A percentile compares a stretch with the other conserved stretches of the same genome.
These are phyloP conservation scores for Chelon labrosus DNA, from an alignment of 2,797 vertebrate genomes.

Conservation along the genomic window DNA sequence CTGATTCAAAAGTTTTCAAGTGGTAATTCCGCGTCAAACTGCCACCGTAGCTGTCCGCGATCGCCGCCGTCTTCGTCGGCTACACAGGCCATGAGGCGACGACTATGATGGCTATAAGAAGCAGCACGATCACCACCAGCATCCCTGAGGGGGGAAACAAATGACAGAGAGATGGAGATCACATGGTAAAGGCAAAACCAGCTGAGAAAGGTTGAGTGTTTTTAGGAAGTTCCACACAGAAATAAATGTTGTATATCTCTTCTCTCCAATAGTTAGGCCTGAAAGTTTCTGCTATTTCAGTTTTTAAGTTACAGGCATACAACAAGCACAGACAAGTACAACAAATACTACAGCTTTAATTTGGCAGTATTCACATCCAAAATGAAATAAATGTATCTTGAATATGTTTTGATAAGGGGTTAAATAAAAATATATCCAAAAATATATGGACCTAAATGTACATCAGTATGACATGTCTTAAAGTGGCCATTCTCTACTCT, in stretches of 20 bases:
- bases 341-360: too few relatives aligned
- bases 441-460: too few relatives aligned
- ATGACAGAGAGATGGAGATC: background rate
- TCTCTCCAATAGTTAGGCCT: too few relatives aligned
- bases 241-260: too few relatives aligned
- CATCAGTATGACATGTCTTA: background rate
- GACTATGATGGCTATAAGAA: conserved; percentile 94
- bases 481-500: background rate
- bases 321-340: too few relatives aligned
- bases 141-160: conserved; percentile 86
- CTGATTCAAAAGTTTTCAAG: conserved; percentile 15
- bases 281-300: too few relatives aligned
- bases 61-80: conserved; percentile 39
- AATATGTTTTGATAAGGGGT: too few relatives aligned
- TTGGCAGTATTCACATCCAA: too few relatives aligned
- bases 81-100: conserved; percentile 90
- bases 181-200: background rate
- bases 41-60: background rate
- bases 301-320: too few relatives aligned
- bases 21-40: conserved; percentile 5
- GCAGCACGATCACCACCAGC: conserved; percentile 94
- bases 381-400: too few relatives aligned
- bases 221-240: too few relatives aligned
- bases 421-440: too few relatives aligned
- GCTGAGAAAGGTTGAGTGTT: background rate